Evolutionary conservation across 2,113 vertebrate species (phyloP), one percentile per base, ranked within the genome.

Genomic region (Coracopsis vasa): DNA sequence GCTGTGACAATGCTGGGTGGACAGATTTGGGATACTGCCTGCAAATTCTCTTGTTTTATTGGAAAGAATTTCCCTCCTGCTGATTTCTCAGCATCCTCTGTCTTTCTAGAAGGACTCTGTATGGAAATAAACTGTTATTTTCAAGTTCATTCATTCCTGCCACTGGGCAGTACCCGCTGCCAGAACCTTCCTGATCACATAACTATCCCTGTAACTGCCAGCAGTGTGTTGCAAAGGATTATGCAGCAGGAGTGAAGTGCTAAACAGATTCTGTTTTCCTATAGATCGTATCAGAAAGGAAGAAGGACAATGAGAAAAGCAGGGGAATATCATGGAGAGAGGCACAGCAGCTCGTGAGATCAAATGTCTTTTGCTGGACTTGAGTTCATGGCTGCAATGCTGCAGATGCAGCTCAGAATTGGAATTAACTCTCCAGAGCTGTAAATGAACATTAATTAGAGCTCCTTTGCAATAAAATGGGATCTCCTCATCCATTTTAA

Each of bases 71-170:
- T 48, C 47, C 48, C 81, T 85, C 75, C 77, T 2, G 12, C 58
- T 61, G 71, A 73, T 86, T 91, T 90, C 50, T 93, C 53, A 91
- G 65, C 56, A 37, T 80, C 41, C 18, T 86, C 54, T 80, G 66
- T 80, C 85, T 92, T 94, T 92, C 88, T 86, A 47, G 70, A 86
- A 90, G 72, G 67, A 67, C 65, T 86, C 39, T 73, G 54, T 50
- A 74, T 85, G 79, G 81, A 96, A 90, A 94, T 66, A 86, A 93
- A 67, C 64, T 41, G 45, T 86, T 96, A 29, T 94, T 94, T 92
- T 94, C 67, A 88, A 90, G 66, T 93, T 86, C 41, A 61, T 84
- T 90, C 90, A 24, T 88, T 96, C 33, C 79, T 92, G 95, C 74
- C 79, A 93, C 79, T 73, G 90, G 80, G 54, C 24, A 53, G 64